Percentiles rank a stretch among this genome's conserved stretches.
phyloP scores from a whole-genome alignment of 2,797 vertebrate genomes.

The Uromys caudimaculatus region DNA sequence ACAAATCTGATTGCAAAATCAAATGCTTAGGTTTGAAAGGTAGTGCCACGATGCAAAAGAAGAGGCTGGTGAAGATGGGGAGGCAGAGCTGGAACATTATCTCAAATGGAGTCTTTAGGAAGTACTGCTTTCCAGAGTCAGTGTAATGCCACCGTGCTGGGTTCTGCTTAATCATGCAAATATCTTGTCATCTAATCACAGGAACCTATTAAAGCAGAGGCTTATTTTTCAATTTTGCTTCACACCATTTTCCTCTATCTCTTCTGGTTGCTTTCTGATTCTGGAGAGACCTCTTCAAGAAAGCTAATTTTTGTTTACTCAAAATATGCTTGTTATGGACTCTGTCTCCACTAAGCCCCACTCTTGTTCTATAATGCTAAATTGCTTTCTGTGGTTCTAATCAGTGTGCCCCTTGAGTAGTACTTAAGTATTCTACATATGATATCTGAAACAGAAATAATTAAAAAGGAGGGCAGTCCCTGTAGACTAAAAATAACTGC shows the following conservation, averaged over 20 bases:
- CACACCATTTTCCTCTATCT: slow-evolving; percentile 63
- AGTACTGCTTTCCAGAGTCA: slow-evolving; percentile 56
- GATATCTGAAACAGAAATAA: slow-evolving; percentile 50
- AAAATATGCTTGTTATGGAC: slow-evolving; percentile 55
- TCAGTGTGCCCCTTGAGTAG: slow-evolving; percentile 42
- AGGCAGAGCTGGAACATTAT: slow-evolving; percentile 30
- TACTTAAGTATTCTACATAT: not conserved
- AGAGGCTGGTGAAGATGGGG: slow-evolving; percentile 33
- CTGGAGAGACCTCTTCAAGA: slow-evolving; percentile 44
- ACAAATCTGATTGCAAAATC: slow-evolving; percentile 44
- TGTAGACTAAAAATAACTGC: slow-evolving; percentile 46
- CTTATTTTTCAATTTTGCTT: slow-evolving; percentile 65
- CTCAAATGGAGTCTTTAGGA: slow-evolving; percentile 58
- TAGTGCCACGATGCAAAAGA: slow-evolving; percentile 43
- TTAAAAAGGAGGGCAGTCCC: not conserved
- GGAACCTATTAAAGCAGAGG: slow-evolving; percentile 58
- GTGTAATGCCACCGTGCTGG: slow-evolving; percentile 32
- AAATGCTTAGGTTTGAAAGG: slow-evolving; percentile 58
- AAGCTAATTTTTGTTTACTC: slow-evolving; percentile 73
- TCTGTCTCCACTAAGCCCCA: slow-evolving; percentile 17
- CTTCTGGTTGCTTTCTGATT: slow-evolving; percentile 60
- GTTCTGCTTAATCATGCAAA: slow-evolving; percentile 54
- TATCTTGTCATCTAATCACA: slow-evolving; percentile 67
- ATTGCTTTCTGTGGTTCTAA: slow-evolving; percentile 36
- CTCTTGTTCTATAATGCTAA: slow-evolving; percentile 16